Evolutionary conservation across 2,113 vertebrate species (phyloP), one percentile per base, ranked within the genome.

Genomic region (Paradoxurus hermaphroditus): DNA sequence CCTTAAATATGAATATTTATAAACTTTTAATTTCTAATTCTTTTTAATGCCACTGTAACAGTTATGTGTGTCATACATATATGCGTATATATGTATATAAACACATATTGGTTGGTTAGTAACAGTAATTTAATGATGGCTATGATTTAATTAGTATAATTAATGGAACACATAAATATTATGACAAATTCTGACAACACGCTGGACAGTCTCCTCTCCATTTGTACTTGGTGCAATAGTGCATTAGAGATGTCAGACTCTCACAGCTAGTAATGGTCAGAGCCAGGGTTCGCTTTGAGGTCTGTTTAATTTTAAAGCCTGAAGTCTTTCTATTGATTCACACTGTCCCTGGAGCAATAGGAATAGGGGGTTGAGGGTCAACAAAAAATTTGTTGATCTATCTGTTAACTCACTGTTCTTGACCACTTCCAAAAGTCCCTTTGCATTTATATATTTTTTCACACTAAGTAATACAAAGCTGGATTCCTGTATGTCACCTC

Each of bases 391-490:
- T 79, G 16, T 44, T 90, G 53, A 59, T 51, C 31, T 62, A 91
- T 49, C 39, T 85, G 21, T 86, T 86, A 81, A 51, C 15, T 49
- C 31, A 83, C 2, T 62, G 77, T 92, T 77, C 27, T 49, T 27
- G 68, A 86, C 49, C 3, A 12, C 16, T 83, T 84, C 51, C 16
- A 51, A 94, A 68, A 77, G 82, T 75, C 83, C 46, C 34, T 86
- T 94, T 96, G 36, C 36, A 51, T 90, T 79, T 81, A 16, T 27
- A 18, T 82, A 90, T 62, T 88, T 91, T 87, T 86, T 90, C 44
- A 90, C n/a, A 49, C 31, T 86, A 90, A 82, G 21, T 81, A 87
- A 86, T 68, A 36, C 39, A 91, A 84, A 65, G 27, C 11, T 44
- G 31, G 23, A 46, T 81, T 86, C 19, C 36, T 81, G 2, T 82